Conservation (phyloP, 1,140 invertebrate species). For the Drosophila fuyamai region DNA sequence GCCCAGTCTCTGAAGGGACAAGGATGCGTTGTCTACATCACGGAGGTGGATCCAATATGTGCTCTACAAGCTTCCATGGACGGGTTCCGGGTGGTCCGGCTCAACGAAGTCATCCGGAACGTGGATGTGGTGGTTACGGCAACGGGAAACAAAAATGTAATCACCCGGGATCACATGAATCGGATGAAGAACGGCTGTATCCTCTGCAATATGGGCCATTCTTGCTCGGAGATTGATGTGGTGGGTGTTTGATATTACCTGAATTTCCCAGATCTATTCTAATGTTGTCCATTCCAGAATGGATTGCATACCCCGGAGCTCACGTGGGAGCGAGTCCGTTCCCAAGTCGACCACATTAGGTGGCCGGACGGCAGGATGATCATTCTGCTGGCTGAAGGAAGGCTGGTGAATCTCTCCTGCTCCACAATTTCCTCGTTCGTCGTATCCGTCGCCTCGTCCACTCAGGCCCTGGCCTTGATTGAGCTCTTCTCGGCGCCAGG, state of each 20-base stretch:
- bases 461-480: slow-evolving; percentile 97
- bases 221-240: slow-evolving; percentile 98
- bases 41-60: slow-evolving; percentile 99
- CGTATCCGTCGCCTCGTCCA: slow-evolving; percentile 97
- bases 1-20: slow-evolving; percentile 97
- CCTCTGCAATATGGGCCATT: slow-evolving; percentile 99
- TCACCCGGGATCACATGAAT: slow-evolving; percentile 97
- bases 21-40: slow-evolving; percentile 96
- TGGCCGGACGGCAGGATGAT: slow-evolving; percentile 97
- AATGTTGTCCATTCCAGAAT: slow-evolving; percentile 87
- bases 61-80: slow-evolving; percentile 99
- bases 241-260: slow-evolving; percentile 85
- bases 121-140: slow-evolving; percentile 98
- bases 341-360: slow-evolving; percentile 98
- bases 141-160: slow-evolving; percentile 98
- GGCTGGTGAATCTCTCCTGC: slow-evolving; percentile 97
- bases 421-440: slow-evolving; percentile 99
- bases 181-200: slow-evolving; percentile 98
- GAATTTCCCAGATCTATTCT: background rate
- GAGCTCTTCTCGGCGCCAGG: slow-evolving; percentile 96
- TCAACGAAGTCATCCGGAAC: slow-evolving; percentile 95
- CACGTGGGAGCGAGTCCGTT: slow-evolving; percentile 98
- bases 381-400: slow-evolving; percentile 96
- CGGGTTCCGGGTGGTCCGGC: slow-evolving; percentile 96
- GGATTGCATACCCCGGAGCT: slow-evolving; percentile 96